A percentile compares a stretch with the other conserved stretches of the same genome.
These are phyloP conservation scores for Colossoma macropomum DNA, from an alignment of 2,113 vertebrate species.

Conservation along the genomic window DNA sequence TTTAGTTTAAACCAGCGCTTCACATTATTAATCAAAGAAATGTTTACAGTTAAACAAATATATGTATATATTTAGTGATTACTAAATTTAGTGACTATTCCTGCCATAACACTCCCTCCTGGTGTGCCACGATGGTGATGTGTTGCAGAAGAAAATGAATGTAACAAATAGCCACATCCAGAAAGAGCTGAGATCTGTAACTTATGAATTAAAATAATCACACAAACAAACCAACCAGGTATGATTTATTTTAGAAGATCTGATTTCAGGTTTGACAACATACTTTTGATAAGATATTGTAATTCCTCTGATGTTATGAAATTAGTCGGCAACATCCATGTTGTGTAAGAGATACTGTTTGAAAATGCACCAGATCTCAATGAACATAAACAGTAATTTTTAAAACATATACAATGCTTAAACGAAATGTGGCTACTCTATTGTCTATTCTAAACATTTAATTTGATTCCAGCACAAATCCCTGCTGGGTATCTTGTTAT, in stretches of 20 bases:
- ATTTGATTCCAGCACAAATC: not conserved
- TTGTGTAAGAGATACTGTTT: constrained; percentile 1
- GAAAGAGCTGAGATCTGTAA: too few relatives aligned
- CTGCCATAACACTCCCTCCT: too few relatives aligned
- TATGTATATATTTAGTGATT: too few relatives aligned
- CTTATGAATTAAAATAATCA: not conserved
- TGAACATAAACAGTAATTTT: constrained; percentile 31
- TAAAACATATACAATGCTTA: constrained; percentile 30
- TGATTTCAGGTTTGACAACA: not conserved
- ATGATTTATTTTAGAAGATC: constrained; percentile 10
- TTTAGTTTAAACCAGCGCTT: too few relatives aligned
- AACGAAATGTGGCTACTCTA: constrained; percentile 24
- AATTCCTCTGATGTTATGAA: not conserved
- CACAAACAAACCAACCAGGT: not conserved
- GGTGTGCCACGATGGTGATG: not conserved
- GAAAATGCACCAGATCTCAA: constrained; percentile 9
- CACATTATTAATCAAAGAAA: too few relatives aligned
- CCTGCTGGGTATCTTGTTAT: constrained; percentile 1
- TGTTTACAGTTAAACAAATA: too few relatives aligned
- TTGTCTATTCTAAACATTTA: constrained; percentile 11
- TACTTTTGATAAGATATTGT: not conserved
- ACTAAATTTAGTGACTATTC: too few relatives aligned
- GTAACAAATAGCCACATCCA: too few relatives aligned
- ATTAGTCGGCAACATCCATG: not conserved
- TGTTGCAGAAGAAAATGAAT: not conserved